These are phyloP conservation scores for Pristionchus pacificus DNA, from an alignment of 1,140 invertebrate species.

Conservation along the genomic window DNA sequence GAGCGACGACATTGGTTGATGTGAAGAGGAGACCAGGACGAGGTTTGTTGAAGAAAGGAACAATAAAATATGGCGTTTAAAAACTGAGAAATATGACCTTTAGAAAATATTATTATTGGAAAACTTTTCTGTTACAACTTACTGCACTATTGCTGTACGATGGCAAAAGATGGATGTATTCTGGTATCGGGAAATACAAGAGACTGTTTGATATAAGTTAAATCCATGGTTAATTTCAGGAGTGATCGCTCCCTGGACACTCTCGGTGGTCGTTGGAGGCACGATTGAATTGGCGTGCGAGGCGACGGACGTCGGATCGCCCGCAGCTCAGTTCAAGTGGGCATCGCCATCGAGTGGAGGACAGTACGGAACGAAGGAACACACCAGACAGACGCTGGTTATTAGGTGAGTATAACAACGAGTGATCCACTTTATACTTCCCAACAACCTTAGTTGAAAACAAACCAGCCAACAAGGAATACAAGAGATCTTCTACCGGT, in stretches of 20 bases:
- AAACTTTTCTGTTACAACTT: too few species aligned
- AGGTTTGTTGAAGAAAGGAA: too few species aligned
- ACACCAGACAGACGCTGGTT: slow-evolving; percentile 11
- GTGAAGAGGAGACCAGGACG: slow-evolving; percentile 25
- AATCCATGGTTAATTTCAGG: background rate
- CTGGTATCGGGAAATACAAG: too few species aligned
- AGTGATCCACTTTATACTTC: too few species aligned
- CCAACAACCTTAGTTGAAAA: too few species aligned
- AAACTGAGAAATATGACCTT: too few species aligned
- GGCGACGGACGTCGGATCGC: slow-evolving; percentile 21
- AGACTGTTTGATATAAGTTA: background rate
- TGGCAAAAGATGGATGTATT: too few species aligned
- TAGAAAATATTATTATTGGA: too few species aligned
- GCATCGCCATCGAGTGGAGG: slow-evolving; percentile 23
- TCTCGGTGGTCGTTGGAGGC: slow-evolving; percentile 21
- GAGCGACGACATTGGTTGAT: slow-evolving; percentile 19
- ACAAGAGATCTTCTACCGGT: too few species aligned
- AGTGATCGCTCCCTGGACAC: slow-evolving; percentile 10
- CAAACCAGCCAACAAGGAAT: too few species aligned
- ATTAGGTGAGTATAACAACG: slow-evolving; percentile 1
- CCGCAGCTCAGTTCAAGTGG: slow-evolving; percentile 24
- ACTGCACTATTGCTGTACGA: too few species aligned
- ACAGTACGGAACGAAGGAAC: slow-evolving; percentile 22
- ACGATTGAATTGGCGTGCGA: slow-evolving; percentile 20
- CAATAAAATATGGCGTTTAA: too few species aligned